Conservation (phyloP, 1,140 invertebrate genomes). For the Cherax destructor region DNA sequence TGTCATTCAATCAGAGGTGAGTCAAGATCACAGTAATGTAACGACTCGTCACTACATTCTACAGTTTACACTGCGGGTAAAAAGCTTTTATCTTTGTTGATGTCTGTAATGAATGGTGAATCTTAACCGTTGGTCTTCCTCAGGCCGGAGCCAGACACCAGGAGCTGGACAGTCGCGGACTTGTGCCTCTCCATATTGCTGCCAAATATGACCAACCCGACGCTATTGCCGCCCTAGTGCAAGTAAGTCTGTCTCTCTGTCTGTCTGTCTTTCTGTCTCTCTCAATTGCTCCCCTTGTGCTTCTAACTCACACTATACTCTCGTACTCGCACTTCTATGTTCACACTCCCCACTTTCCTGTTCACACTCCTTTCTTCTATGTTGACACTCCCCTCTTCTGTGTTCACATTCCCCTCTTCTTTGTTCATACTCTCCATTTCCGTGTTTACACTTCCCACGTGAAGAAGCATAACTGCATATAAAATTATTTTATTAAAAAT, state of each 20-base stretch:
- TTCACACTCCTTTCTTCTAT: not conserved
- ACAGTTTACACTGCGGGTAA: no score
- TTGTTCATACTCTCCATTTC: no score
- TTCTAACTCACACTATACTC: not conserved
- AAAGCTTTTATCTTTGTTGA: not conserved
- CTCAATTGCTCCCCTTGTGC: not conserved
- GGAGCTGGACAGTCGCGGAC: conserved; percentile 24
- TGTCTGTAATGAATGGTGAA: not conserved
- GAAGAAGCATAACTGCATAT: no score
- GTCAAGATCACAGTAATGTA: no score
- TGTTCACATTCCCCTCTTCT: no score
- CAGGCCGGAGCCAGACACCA: conserved; percentile 16
- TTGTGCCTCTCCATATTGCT: conserved; percentile 23
- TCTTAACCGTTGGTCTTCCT: no score
- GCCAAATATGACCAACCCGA: conserved; percentile 33
- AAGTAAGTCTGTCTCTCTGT: not conserved
- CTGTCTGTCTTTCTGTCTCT: not conserved
- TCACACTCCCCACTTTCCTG: not conserved
- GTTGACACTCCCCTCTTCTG: no score
- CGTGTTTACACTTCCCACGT: no score
- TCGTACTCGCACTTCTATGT: no score
- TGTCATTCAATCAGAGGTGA: no score
- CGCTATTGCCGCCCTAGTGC: conserved; percentile 28
- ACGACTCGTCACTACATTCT: no score
- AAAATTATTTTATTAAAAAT: no score